These are phyloP conservation scores for Netelia inedita DNA, from an alignment of 2,888 invertebrate species.

Conservation along the genomic window DNA sequence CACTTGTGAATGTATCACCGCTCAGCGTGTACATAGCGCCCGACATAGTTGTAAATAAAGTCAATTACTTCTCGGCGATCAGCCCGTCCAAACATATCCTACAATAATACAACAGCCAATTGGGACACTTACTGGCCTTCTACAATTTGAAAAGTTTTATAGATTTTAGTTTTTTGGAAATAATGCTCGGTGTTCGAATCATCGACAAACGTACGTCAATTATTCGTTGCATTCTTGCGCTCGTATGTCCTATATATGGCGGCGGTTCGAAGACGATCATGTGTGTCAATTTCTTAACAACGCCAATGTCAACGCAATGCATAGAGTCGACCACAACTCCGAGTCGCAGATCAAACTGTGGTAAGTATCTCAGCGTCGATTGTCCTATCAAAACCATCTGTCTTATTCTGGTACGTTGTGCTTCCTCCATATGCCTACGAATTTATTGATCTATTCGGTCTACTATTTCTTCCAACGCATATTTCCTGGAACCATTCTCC, in stretches of 20 bases:
- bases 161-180: constrained; percentile 32
- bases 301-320: constrained; percentile 45
- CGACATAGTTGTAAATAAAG: constrained; percentile 30
- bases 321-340: constrained; percentile 47
- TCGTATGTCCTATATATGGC: constrained; percentile 15
- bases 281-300: constrained; percentile 31
- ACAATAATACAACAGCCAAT: constrained; percentile 53
- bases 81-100: constrained; percentile 28
- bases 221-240: constrained; percentile 4
- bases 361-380: constrained; percentile 13
- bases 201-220: constrained; percentile 32
- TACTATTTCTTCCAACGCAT: constrained; percentile 21
- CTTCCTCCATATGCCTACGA: constrained; percentile 30
- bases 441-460: constrained; percentile 32
- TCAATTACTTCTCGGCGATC: constrained; percentile 22
- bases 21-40: constrained; percentile 49
- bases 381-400: constrained; percentile 25
- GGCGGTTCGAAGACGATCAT: constrained; percentile 14
- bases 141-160: constrained; percentile 26
- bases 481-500: constrained; percentile 11
- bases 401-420: constrained; percentile 18
- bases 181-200: constrained; percentile 45
- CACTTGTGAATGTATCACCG: constrained; percentile 38
- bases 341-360: constrained; percentile 31
- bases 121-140: constrained; percentile 56